Evolutionary conservation across 37 sponge, comb jelly and placozoan genomes (phyloP), one percentile per base, ranked within the genome.

Genomic region (Haliclona indistincta): DNA sequence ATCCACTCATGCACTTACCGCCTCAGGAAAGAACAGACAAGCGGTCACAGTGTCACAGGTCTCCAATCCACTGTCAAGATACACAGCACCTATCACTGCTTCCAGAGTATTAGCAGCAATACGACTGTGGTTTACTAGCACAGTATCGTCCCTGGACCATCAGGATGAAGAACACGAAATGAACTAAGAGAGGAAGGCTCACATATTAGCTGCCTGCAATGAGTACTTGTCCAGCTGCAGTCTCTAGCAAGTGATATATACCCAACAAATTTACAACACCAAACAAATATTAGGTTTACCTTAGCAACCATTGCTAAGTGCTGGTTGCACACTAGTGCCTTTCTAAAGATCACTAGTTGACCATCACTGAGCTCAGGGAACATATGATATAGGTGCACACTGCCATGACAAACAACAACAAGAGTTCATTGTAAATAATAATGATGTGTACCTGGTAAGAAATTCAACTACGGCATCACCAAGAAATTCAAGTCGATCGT

Each of bases 401-500:
- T 91, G 38, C 33, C 10, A 20, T 23, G 62, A 44, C 7, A 19
- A 35, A 11, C 19, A 33, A 44, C 10, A 10, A 67, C 22, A 44
- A 10, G 17, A 8, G 15, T 11, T 10, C 25, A 22, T 25, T 43
- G 15, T 43, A 26, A 38, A 10, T 43, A 42, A 25, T 40, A 47
- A 13, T 22, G 44, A 41, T 8, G 22, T 6, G 45, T 44, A 88
- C 88, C 88, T 88, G 55, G 71, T 70, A n/a, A 86, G 63, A 41
- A 67, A 91, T 55, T 91, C 88, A 55, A 91, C 26, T 2, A 86
- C 75, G 6, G 92, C 92, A 78, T 91, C 92, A 28, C 92, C 92
- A 0, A 91, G 80, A 44, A 80, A 91, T 47, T 91, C 92, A 63
- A 91, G 54, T 52, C 79, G 58, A 38, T 91, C 92, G 44, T 86